Percentiles rank a stretch among this genome's conserved stretches.
These are phyloP conservation scores for Bubo scandiacus DNA, from an alignment of 2,113 vertebrate species.

Conservation along the genomic window DNA sequence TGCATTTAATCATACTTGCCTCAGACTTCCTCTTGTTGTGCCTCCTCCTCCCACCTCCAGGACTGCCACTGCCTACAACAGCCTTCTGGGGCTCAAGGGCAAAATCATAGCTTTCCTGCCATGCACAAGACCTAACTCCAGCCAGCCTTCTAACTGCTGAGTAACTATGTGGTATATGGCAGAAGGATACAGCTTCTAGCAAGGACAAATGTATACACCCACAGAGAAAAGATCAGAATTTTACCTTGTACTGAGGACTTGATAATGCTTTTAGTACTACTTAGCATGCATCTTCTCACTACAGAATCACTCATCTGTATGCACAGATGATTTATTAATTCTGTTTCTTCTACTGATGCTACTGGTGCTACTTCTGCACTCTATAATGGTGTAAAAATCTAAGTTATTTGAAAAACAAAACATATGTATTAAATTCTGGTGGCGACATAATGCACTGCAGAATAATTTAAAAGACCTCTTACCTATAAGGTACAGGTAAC, in stretches of 20 bases:
- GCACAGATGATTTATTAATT: neutral
- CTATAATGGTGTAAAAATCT: neutral
- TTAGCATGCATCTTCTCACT: neutral
- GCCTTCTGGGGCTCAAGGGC: neutral
- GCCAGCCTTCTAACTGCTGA: neutral
- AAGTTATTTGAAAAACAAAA: neutral
- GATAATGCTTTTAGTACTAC: neutral
- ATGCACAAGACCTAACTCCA: neutral
- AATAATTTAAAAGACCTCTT: neutral
- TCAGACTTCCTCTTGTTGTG: rapidly evolving
- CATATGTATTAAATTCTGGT: neutral
- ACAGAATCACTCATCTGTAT: neutral
- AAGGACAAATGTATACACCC: neutral
- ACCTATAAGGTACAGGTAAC: neutral
- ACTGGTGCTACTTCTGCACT: neutral
- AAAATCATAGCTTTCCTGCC: neutral
- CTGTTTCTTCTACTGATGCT: neutral
- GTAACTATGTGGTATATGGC: rapidly evolving
- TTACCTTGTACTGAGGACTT: neutral
- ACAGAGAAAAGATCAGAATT: neutral
- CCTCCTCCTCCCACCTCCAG: neutral
- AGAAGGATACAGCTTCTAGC: neutral
- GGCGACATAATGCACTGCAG: neutral
- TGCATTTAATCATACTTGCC: neutral
- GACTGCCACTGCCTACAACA: neutral